Evolutionary conservation across 2,888 invertebrate species (phyloP).

Genomic region (Cheilosia scutellata): DNA sequence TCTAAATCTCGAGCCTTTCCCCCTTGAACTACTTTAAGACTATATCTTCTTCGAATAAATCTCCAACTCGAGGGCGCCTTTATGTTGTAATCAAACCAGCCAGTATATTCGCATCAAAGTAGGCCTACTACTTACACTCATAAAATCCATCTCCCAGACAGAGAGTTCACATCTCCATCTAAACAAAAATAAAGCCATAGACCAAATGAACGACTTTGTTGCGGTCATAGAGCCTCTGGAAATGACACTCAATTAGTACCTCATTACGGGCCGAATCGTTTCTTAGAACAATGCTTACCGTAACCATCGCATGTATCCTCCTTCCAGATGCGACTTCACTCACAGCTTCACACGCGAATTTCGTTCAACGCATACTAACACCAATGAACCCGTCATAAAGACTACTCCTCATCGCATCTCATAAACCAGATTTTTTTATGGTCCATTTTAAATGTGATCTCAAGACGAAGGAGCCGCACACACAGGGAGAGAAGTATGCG

Average conservation of each 20-base stretch:
- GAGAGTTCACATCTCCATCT: not conserved
- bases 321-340: conserved; percentile 33
- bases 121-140: conserved; percentile 2
- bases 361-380: conserved; percentile 12
- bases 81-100: not conserved
- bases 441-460: conserved; percentile 55
- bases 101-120: not conserved
- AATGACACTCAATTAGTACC: conserved; percentile 64
- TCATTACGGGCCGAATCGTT: conserved; percentile 60
- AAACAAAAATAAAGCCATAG: conserved; percentile 23
- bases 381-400: conserved; percentile 44
- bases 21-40: not conserved
- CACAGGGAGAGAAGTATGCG: not conserved
- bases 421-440: conserved; percentile 70
- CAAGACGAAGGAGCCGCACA: conserved; percentile 13
- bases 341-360: conserved; percentile 56
- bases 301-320: conserved; percentile 66
- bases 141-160: conserved; percentile 35
- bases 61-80: conserved; percentile 5
- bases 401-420: conserved; percentile 42
- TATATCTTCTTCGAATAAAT: not conserved
- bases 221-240: conserved; percentile 51
- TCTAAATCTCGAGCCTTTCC: too few relatives aligned
- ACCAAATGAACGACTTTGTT: conserved; percentile 35
- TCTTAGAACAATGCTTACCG: conserved; percentile 60